A percentile compares a stretch with the other conserved stretches of the same genome.
Conservation (phyloP, 2,113 vertebrate species). For the Apeltes quadracus region DNA sequence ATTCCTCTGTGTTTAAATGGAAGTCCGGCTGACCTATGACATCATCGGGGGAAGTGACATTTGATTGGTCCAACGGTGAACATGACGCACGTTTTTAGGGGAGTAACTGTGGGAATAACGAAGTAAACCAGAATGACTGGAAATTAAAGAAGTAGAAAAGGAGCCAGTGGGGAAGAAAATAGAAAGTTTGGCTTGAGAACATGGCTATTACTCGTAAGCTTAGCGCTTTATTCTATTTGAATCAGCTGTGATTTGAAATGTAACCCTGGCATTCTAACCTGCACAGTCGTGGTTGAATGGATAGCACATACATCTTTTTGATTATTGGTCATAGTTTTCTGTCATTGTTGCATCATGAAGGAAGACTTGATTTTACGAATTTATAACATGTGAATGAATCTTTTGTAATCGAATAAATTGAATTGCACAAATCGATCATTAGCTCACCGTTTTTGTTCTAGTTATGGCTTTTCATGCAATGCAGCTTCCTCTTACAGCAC, state of each 20-base stretch:
- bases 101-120: constrained; percentile 42
- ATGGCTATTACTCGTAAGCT: background rate
- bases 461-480: background rate
- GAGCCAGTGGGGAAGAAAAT: background rate
- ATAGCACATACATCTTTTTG: background rate
- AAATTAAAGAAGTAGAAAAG: constrained; percentile 5
- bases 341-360: background rate
- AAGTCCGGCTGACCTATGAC: constrained; percentile 66
- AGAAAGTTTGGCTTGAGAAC: too few relatives aligned
- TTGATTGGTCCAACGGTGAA: constrained; percentile 52
- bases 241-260: background rate
- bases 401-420: background rate
- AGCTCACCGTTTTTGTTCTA: background rate
- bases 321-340: background rate
- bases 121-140: constrained; percentile 18
- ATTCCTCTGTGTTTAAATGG: constrained; percentile 54
- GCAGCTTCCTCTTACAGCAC: background rate
- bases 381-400: background rate
- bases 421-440: background rate
- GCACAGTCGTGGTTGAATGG: constrained; percentile 4
- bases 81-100: constrained; percentile 47
- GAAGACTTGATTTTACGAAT: background rate
- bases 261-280: background rate
- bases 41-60: constrained; percentile 42
- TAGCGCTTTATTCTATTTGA: constrained; percentile 18